phyloP scores from a whole-genome alignment of 2,888 invertebrate species.

The Agrochola lychnidis region DNA sequence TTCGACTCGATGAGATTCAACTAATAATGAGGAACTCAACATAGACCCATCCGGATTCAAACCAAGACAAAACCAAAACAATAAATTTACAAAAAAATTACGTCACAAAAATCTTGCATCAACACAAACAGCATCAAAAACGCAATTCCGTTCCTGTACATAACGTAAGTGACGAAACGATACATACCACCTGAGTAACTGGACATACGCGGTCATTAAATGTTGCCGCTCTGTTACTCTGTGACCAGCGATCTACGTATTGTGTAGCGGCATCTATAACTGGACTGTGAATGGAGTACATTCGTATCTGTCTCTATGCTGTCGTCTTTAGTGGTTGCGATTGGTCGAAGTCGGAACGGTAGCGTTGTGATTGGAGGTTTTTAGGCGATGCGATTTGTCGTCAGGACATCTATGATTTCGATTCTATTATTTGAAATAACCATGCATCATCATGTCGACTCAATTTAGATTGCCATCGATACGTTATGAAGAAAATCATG shows the following conservation, averaged over 20 bases:
- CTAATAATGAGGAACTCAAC: neutral
- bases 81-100: constrained; percentile 33
- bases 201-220: constrained; percentile 88
- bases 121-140: constrained; percentile 56
- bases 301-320: constrained; percentile 85
- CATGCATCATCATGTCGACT: neutral
- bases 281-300: constrained; percentile 88
- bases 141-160: constrained; percentile 62
- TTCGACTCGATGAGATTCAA: neutral
- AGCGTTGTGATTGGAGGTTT: neutral
- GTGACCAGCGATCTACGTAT: constrained; percentile 81
- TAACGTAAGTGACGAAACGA: constrained; percentile 80
- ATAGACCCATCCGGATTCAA: neutral
- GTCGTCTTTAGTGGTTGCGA: constrained; percentile 68
- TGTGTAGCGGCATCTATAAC: constrained; percentile 89
- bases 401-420: neutral
- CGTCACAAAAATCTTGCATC: constrained; percentile 55
- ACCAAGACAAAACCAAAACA: constrained; percentile 6
- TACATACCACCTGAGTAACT: constrained; percentile 79
- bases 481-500: too few relatives aligned
- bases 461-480: too few relatives aligned
- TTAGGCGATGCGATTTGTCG: constrained; percentile 17
- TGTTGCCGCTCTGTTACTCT: constrained; percentile 89
- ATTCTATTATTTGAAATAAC: neutral
- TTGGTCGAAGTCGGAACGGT: constrained; percentile 33